Percentiles rank a stretch among this genome's conserved stretches.
phyloP scores from a whole-genome alignment of 2,797 vertebrate species.

The Squalus acanthias region DNA sequence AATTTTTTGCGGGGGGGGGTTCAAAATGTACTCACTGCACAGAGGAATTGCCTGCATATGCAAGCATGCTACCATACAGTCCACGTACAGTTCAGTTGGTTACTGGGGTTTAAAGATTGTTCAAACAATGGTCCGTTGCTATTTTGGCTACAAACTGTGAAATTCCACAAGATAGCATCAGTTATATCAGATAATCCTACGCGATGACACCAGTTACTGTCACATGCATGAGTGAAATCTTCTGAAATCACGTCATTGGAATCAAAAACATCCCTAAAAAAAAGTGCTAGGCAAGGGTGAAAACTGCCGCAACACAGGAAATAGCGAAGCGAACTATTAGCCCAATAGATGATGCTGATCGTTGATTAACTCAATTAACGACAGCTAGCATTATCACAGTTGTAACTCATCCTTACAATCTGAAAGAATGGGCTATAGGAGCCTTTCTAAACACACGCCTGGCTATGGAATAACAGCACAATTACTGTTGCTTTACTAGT shows the following conservation, averaged over 20 bases:
- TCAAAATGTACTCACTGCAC: not conserved
- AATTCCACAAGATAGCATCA: constrained; percentile 6
- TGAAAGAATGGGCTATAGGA: constrained; percentile 2
- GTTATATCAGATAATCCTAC: not conserved
- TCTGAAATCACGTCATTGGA: not conserved
- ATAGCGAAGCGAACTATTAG: not conserved
- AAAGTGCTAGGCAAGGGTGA: not conserved
- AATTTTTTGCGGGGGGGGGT: not conserved
- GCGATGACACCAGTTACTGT: not conserved
- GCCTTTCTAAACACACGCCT: not conserved
- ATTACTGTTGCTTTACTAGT: constrained; percentile 22
- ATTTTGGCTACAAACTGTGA: not conserved
- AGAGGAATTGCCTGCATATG: not conserved
- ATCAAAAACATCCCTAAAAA: not conserved
- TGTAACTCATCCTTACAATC: constrained; percentile 8
- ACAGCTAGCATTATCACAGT: not conserved
- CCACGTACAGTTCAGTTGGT: not conserved
- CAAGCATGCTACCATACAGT: not conserved
- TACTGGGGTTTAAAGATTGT: not conserved
- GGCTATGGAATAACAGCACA: constrained; percentile 4
- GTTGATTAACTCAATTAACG: constrained; percentile 24
- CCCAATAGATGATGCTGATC: not conserved
- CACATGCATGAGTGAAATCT: not conserved
- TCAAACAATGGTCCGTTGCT: not conserved
- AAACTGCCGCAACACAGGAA: not conserved